Base-by-base conservation (phyloP, 2,888 invertebrate genomes). In the Chalcis sispes region DNA sequence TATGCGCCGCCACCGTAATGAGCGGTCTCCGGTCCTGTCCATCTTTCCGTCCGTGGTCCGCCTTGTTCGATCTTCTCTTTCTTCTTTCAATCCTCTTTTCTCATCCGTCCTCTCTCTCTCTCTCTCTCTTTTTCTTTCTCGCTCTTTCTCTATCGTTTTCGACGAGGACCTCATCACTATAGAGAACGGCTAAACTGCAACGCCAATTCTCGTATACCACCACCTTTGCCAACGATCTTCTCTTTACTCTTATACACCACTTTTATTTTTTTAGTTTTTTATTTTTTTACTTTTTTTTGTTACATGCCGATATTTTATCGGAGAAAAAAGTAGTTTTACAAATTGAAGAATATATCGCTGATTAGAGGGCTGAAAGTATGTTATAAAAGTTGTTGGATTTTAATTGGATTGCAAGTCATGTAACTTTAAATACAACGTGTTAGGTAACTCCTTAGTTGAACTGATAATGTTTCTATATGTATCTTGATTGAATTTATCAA, bases 21-120 rank as follows among this genome's bases (percentile, higher is more conserved):
- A 87, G 87, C 86, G 86, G 83, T 85, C 87, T 86, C 84, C 84
- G 81, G 82, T 82, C 83, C 86, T 83, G 86, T 86, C 87, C 81
- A 84, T 85, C 87, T 86, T 85, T 85, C 84, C 82, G 78, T 83
- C 80, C 81, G 81, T 82, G 81, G 82, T 81, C 81, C 79, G 79
- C 82, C 80, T 81, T 81, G 74, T 72, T 75, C 79, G 61, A 66
- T 73, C 65, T 70, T 65, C 77, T 71, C 59, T 72, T 67, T 72
- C 76, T 76, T 72, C 72, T 25, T 58, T 40, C 48, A 48, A 20
- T 59, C 64, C 25, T 59, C 61, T 76, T 66, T 70, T 72, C 72
- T 72, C 70, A n/a, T n/a, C 73, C 72, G 25, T 58, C 50, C 48
- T 56, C 20, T 59, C 64, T 36, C 62, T 65, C 77, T 66, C 72